phyloP scores from a whole-genome alignment of 2,888 invertebrate species.

The Luperina nickerlii region DNA sequence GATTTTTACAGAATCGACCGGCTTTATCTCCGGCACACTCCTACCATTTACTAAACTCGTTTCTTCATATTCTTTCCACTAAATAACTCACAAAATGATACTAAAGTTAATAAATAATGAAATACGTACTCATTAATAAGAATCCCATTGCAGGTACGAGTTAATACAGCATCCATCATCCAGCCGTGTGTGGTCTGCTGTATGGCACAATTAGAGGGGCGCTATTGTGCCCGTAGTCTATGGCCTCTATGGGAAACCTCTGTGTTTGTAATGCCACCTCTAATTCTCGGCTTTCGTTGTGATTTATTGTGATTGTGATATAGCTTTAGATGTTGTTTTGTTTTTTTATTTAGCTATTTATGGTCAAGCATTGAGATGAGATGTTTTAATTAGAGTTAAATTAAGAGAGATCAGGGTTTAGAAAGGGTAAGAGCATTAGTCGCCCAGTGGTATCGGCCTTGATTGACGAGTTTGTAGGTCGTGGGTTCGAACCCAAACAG shows the following conservation, averaged over 20 bases:
- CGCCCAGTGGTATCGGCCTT: background rate
- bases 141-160: conserved; percentile 63
- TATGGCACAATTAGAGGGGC: conserved; percentile 68
- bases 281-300: conserved; percentile 66
- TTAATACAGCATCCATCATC: conserved; percentile 73
- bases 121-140: conserved; percentile 59
- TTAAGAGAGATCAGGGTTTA: conserved; percentile 14
- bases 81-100: conserved; percentile 42
- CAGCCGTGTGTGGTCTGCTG: conserved; percentile 72
- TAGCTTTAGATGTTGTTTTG: conserved; percentile 42
- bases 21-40: conserved; percentile 13
- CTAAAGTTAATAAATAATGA: conserved; percentile 51
- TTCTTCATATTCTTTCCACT: conserved; percentile 9
- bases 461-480: background rate
- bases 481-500: background rate
- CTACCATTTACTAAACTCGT: conserved; percentile 35
- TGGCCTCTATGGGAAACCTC: conserved; percentile 68
- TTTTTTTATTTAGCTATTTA: conserved; percentile 25
- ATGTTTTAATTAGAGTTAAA: conserved; percentile 48
- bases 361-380: background rate
- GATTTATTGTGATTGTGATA: conserved; percentile 64
- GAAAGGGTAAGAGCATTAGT: background rate
- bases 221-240: conserved; percentile 63
- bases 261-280: conserved; percentile 64
- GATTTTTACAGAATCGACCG: too few species aligned